Percentiles rank a stretch among this genome's conserved stretches.
Conservation (phyloP, 2,113 vertebrate genomes). For the Neopipo cinnamomea region DNA sequence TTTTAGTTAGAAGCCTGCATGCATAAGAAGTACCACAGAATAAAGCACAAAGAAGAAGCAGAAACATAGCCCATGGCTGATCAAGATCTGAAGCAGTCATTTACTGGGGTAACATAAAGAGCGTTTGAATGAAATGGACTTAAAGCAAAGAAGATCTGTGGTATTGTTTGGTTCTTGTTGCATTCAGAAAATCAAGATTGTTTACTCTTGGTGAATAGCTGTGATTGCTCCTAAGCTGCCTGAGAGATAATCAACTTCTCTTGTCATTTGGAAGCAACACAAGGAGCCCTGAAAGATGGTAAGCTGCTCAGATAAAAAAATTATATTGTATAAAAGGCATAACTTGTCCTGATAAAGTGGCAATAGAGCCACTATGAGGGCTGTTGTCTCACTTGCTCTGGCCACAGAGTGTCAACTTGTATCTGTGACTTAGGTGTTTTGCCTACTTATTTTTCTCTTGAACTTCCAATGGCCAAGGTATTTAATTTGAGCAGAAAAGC, state of each 20-base stretch:
- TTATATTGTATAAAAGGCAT: rapidly evolving
- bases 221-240: not conserved
- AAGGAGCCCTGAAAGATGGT: not conserved
- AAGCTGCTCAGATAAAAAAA: not conserved
- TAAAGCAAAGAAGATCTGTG: not conserved
- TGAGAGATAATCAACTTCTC: not conserved
- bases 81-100: not conserved
- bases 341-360: not conserved
- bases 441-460: not conserved
- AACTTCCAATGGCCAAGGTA: not conserved
- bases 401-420: not conserved
- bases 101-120: not conserved
- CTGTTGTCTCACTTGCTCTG: not conserved
- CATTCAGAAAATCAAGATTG: not conserved
- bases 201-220: not conserved
- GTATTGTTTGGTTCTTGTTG: not conserved
- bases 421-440: not conserved
- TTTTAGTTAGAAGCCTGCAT: not conserved
- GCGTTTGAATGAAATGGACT: not conserved
- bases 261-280: not conserved
- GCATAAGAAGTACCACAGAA: not conserved
- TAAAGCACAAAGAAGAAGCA: not conserved
- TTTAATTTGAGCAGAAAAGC: not conserved
- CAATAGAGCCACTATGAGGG: not conserved
- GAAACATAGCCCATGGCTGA: not conserved